Evolutionary conservation across 2,113 vertebrate species (phyloP), one percentile per base, ranked within the genome.

Genomic region (Cinclus mexicanus): DNA sequence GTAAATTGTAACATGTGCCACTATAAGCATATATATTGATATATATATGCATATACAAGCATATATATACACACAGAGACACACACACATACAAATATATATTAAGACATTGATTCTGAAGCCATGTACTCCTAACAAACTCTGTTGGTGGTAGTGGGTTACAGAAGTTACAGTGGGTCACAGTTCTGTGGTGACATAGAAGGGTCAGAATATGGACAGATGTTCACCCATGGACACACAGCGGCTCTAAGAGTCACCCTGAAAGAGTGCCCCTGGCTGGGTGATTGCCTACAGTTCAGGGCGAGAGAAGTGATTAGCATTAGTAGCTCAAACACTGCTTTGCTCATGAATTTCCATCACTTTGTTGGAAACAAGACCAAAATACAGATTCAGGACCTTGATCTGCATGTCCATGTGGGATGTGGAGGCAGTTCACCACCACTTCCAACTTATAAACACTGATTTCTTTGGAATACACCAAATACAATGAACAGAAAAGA

Each of bases 11-110:
- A 55, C 1, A 1, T 31, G 7, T 65, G 52, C 17, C 37, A 78
- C 20, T 31, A 56, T 17, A 56, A 87, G n/a, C 21, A 18, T 13
- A 35, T 13, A 59, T 5, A 24, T 26, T 65, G 19, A 28, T 3
- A 37, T 2, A 72, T 6, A 23, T 17, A 8, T 12, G 28, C 6
- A n/a, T 6, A 55, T 5, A 23, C 15, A 12, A 11, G 64, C 13
- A 39, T 12, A 44, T 44, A 21, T 21, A 10, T 20, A 12, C 7
- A 46, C 13, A 74, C 0, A 65, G 2, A 39, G 1, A 61, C 1
- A 57, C 3, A 80, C 0, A 50, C 2, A 59, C 0, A 26, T 37
- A 37, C 2, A 47, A 6, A 71, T 39, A 8, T 13, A 14, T 25
- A 11, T 42, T 42, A 72, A 55, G 23, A 68, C 14, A 12, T 41